Percentiles rank a stretch among this genome's conserved stretches.
Evolutionary conservation across 2,113 vertebrate species (phyloP).

Genomic region (Campylomormyrus numenius): DNA sequence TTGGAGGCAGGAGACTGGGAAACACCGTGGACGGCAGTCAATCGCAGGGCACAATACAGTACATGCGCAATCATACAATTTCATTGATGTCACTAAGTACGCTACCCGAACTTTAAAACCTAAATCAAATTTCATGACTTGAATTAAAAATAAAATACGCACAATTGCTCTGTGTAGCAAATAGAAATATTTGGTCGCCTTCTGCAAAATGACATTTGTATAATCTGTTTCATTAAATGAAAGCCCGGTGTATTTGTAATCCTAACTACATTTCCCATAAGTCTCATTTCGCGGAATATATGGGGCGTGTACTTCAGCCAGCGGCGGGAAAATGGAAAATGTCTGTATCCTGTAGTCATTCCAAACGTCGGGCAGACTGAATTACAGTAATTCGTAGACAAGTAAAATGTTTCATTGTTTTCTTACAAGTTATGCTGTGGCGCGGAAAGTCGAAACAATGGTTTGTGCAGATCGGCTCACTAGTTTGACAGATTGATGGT

Average conservation of each 20-base stretch:
- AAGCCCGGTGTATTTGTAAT: neutral
- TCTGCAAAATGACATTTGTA: neutral
- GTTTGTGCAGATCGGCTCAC: neutral
- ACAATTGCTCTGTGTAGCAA: neutral
- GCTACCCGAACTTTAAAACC: neutral
- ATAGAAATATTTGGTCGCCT: neutral
- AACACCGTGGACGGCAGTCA: neutral
- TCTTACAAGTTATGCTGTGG: neutral
- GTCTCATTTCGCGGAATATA: neutral
- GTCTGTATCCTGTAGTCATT: neutral
- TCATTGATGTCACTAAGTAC: too few species aligned
- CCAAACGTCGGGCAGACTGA: neutral
- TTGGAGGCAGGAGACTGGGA: neutral
- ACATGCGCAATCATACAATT: neutral
- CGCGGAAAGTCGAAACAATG: neutral
- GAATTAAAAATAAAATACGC: neutral
- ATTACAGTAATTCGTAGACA: neutral
- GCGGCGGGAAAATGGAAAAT: neutral
- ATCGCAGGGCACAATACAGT: neutral
- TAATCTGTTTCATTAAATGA: neutral
- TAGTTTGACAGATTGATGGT: neutral
- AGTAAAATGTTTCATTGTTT: neutral
- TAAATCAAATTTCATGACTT: neutral
- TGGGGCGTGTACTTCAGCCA: neutral
- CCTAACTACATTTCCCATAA: conserved; percentile 28